Conservation (phyloP, 2,888 invertebrate genomes). For the Eupsilia transversa region DNA sequence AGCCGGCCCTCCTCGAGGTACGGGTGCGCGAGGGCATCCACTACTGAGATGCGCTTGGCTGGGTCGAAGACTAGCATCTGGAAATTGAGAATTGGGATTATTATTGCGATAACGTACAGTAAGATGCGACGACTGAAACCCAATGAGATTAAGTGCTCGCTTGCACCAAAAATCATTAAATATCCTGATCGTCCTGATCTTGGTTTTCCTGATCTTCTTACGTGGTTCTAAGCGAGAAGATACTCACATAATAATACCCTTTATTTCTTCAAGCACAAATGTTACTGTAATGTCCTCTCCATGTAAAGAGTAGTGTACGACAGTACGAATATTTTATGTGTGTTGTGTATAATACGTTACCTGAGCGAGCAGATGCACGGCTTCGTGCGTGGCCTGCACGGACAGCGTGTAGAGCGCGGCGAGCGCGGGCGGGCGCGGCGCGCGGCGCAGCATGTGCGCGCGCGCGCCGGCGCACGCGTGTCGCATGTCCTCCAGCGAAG, state of each 20-base stretch:
- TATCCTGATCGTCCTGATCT: too few species aligned
- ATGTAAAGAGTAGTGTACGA: too few species aligned
- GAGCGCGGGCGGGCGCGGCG: constrained; percentile 96
- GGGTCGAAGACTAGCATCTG: constrained; percentile 99
- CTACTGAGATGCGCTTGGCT: constrained; percentile 98
- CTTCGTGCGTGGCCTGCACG: constrained; percentile 98
- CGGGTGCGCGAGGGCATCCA: constrained; percentile 98
- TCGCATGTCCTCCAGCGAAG: constrained; percentile 98
- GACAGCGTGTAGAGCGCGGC: constrained; percentile 97
- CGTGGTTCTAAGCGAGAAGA: not conserved
- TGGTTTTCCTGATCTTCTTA: not conserved
- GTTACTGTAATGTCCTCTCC: too few species aligned
- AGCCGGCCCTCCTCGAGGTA: constrained; percentile 99
- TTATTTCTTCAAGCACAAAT: not conserved
- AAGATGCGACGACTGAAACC: not conserved
- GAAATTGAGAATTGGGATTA: too few species aligned
- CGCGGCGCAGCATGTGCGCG: constrained; percentile 96
- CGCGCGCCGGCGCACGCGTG: constrained; percentile 99
- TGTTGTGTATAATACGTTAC: constrained; percentile 64
- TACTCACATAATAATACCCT: not conserved
- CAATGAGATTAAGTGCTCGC: too few species aligned
- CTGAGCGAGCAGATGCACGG: constrained; percentile 96
- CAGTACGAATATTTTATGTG: too few species aligned
- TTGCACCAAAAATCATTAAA: too few species aligned
- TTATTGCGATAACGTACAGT: not conserved